Evolutionary conservation across 2,888 invertebrate species (phyloP), one percentile per base, ranked within the genome.

Genomic region (Drosophila borborema): DNA sequence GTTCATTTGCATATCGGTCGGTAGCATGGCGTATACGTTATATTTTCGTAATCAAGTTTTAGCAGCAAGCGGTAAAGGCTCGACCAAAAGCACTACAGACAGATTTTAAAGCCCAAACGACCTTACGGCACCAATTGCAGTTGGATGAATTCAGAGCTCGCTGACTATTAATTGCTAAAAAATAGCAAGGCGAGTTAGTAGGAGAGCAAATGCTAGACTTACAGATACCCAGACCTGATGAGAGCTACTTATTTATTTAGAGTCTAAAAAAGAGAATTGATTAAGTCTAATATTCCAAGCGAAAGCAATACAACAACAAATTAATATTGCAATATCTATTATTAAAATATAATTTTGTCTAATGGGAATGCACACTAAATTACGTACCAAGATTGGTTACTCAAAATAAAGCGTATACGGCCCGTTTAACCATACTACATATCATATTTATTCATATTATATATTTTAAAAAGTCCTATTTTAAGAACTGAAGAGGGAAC

Each of bases 51-150:
- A 41, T 31, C 31, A n/a, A 41, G 8, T 41, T 41, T 28, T 12
- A 28, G 28, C 12, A 28, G 12, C 18, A 18, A 12, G 31, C 5
- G 48, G n/a, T 8, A 48, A 28, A 48, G 23, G 16, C 31, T 5
- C 9, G 16, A 9, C 2, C 36, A 14, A 38, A 38, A 38, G 48
- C 48, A 3, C 9, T 4, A n/a, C 16, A 48, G 58, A 51, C 55
- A 56, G 63, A 60, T 73, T 28, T 54, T 38, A 60, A 12, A 43
- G 18, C 38, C 31, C 12, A n/a, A 67, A 60, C 1, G 20, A 56
- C 34, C 53, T 58, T 65, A 68, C 9, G 6, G 5, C 61, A 70
- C 69, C 56, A 62, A 48, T 41, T 31, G 14, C 41, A 72, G 68
- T 34, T 61, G 55, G 60, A 49, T 45, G 60, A 48, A 48, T 28